These are phyloP conservation scores for Bufo bufo DNA, from an alignment of 2,113 vertebrate genomes.

Conservation along the genomic window DNA sequence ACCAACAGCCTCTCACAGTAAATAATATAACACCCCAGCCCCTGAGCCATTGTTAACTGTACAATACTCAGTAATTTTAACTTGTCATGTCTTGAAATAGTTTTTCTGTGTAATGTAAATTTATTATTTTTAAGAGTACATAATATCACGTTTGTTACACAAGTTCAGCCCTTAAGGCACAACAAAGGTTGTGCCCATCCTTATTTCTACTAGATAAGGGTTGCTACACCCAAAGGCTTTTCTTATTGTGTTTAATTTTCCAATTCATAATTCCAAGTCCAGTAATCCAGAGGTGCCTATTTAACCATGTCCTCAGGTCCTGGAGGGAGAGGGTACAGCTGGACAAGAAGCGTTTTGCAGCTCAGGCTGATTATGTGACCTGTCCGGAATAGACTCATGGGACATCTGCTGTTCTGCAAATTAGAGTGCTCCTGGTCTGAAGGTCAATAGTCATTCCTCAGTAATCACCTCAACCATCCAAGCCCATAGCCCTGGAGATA, in stretches of 20 bases:
- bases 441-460: conserved; percentile 65
- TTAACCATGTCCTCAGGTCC: conserved; percentile 61
- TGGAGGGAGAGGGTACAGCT: conserved; percentile 63
- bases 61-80: no score
- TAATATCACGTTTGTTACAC: conserved; percentile 20
- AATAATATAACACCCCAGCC: no score
- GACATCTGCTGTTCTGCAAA: conserved; percentile 68
- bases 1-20: no score
- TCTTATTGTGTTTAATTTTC: conserved; percentile 53
- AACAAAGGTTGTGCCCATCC: conserved; percentile 36
- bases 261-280: conserved; percentile 45
- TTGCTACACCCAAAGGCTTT: conserved; percentile 53
- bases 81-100: no score
- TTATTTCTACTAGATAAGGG: conserved; percentile 58
- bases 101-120: conserved; percentile 28
- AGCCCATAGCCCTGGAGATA: conserved; percentile 64
- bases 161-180: neutral
- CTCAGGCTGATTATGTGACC: conserved; percentile 64
- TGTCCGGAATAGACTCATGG: conserved; percentile 67
- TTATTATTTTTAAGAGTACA: conserved; percentile 52
- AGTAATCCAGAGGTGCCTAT: conserved; percentile 25
- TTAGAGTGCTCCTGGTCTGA: conserved; percentile 69
- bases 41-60: no score
- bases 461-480: conserved; percentile 60
- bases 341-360: conserved; percentile 59